Conservation (phyloP, 30 jellyfish, hydroid and myxozoan species). For the Cassiopea xamachana region DNA sequence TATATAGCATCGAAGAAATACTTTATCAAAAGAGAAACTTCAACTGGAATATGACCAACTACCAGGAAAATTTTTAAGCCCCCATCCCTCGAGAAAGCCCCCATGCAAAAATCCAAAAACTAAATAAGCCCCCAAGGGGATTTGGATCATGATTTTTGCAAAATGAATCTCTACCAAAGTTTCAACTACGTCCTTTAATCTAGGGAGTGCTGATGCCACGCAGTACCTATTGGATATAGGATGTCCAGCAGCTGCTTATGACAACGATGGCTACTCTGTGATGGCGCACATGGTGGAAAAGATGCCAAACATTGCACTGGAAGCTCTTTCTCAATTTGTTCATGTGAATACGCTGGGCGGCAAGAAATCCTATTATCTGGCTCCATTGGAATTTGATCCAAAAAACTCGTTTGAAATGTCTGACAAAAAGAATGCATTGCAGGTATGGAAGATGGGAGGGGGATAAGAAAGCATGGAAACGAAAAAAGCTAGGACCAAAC, state of each 20-base stretch:
- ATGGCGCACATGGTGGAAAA: conserved; percentile 87
- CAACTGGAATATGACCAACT: too few relatives aligned
- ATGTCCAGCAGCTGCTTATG: conserved; percentile 87
- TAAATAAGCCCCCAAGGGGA: too few relatives aligned
- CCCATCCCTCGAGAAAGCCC: too few relatives aligned
- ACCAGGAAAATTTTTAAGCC: too few relatives aligned
- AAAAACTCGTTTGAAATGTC: neutral
- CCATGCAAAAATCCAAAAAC: too few relatives aligned
- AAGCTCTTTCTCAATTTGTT: conserved; percentile 77
- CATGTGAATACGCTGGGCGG: conserved; percentile 56
- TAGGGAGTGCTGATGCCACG: conserved; percentile 81
- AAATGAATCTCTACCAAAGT: too few relatives aligned
- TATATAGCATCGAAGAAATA: too few relatives aligned
- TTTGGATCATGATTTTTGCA: too few relatives aligned
- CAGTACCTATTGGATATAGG: conserved; percentile 81
- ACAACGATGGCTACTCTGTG: conserved; percentile 77
- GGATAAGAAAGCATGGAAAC: too few relatives aligned
- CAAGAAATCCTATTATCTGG: conserved; percentile 66
- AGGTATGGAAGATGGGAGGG: too few relatives aligned
- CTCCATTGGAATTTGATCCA: conserved; percentile 80
- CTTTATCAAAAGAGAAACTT: too few relatives aligned
- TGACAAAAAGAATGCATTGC: conserved; percentile 51
- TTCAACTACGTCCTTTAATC: neutral
- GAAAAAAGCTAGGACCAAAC: too few relatives aligned
- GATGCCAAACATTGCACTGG: conserved; percentile 87